Percentiles rank a stretch among this genome's conserved stretches.
Conservation (phyloP, 2,113 vertebrate genomes). For the Melanerpes formicivorus region DNA sequence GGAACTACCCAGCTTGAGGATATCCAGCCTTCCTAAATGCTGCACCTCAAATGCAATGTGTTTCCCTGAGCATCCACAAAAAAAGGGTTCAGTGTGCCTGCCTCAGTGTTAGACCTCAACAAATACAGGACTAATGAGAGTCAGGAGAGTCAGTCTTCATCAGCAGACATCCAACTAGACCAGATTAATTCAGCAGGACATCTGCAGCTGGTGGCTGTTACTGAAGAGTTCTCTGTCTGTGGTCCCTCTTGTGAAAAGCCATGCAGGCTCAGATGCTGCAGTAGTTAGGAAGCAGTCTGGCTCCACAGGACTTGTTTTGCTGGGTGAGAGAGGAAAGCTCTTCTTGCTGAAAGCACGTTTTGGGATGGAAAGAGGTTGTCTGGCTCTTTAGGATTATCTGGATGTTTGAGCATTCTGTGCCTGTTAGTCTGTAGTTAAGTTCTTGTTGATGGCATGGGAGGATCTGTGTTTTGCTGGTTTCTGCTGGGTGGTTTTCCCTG, state of each 20-base stretch:
- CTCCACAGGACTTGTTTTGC: neutral
- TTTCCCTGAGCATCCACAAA: neutral
- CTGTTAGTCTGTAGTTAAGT: neutral
- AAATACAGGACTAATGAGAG: neutral
- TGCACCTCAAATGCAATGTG: rapidly evolving
- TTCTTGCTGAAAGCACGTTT: neutral
- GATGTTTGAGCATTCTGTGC: neutral
- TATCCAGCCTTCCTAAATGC: neutral
- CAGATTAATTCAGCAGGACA: neutral
- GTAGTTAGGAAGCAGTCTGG: neutral
- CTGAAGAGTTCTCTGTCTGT: neutral
- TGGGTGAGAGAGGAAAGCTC: neutral
- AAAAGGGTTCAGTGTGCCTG: neutral
- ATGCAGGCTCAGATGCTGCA: neutral
- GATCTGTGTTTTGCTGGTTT: neutral
- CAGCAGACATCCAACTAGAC: neutral
- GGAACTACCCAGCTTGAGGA: neutral
- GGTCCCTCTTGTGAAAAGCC: neutral
- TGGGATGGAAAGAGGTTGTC: neutral
- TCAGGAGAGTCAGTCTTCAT: neutral
- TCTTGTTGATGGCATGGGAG: neutral
- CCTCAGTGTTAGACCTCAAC: neutral
- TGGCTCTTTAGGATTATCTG: neutral
- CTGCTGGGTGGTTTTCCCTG: too few species aligned
- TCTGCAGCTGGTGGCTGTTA: neutral